phyloP scores from a whole-genome alignment of 2,797 vertebrate species.

The Neomorphus geoffroyi region DNA sequence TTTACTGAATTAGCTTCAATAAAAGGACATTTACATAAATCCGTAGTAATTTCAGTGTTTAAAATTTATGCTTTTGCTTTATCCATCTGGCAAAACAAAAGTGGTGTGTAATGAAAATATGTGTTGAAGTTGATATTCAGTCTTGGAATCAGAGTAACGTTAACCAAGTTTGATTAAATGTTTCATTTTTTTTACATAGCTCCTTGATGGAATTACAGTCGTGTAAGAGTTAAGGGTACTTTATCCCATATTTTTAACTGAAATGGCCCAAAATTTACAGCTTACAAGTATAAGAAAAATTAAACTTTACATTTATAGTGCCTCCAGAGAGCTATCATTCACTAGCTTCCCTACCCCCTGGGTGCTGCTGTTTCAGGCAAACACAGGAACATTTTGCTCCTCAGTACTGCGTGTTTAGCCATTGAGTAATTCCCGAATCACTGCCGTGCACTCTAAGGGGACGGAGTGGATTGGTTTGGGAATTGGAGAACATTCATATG shows the following conservation, averaged over 20 bases:
- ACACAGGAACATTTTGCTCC: not conserved
- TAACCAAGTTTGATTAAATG: not conserved
- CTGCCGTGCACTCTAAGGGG: not conserved
- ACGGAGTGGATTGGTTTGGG: not conserved
- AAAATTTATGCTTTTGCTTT: not conserved
- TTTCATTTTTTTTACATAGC: not conserved
- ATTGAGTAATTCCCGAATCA: not conserved
- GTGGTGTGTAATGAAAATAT: not conserved
- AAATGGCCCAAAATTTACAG: not conserved
- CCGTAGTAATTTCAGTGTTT: not conserved
- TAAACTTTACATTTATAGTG: not conserved
- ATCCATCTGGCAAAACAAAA: not conserved
- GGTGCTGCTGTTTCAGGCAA: not conserved
- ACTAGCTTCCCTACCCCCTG: not conserved
- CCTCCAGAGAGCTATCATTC: not conserved
- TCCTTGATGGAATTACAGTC: not conserved
- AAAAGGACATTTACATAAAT: not conserved
- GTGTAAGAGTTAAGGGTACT: not conserved
- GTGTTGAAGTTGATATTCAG: not conserved
- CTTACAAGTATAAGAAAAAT: not conserved
- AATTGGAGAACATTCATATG: not conserved
- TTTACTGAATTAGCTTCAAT: constrained; percentile 1
- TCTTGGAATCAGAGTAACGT: not conserved
- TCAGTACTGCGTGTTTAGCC: not conserved
- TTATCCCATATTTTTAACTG: not conserved